Evolutionary conservation across 2,888 invertebrate species (phyloP).

Genomic region (Prosopocoilus inquinatus): DNA sequence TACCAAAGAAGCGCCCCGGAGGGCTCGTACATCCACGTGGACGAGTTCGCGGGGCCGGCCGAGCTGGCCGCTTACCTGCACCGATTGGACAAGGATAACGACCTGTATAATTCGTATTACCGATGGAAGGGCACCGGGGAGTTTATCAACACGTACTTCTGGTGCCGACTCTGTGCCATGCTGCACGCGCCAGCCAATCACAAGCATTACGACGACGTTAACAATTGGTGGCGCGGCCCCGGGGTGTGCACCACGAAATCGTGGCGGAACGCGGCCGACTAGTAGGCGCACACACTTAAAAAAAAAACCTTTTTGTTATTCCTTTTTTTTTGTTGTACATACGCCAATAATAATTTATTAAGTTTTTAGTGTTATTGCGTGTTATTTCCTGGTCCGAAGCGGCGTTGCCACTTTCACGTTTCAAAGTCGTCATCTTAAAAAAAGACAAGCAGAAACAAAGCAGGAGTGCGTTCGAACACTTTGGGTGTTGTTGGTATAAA

Average conservation of each 20-base stretch:
- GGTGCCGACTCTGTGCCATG: slow-evolving; percentile 87
- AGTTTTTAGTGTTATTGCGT: slow-evolving; percentile 23
- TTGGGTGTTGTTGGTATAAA: too few relatives aligned
- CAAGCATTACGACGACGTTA: slow-evolving; percentile 75
- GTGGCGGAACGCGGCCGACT: slow-evolving; percentile 11
- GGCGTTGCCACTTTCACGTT: too few relatives aligned
- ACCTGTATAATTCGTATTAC: slow-evolving; percentile 92
- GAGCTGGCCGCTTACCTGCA: slow-evolving; percentile 85
- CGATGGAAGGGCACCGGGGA: slow-evolving; percentile 89
- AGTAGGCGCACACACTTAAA: slow-evolving; percentile 12
- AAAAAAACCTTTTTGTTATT: slow-evolving; percentile 4
- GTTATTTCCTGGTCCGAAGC: neutral
- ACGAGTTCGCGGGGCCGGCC: slow-evolving; percentile 86
- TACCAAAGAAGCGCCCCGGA: slow-evolving; percentile 86
- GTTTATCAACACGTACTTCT: slow-evolving; percentile 94
- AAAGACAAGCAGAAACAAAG: too few relatives aligned
- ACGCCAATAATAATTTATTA: slow-evolving; percentile 28
- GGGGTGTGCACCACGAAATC: slow-evolving; percentile 62
- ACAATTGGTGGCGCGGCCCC: slow-evolving; percentile 89
- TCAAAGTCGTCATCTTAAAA: too few relatives aligned
- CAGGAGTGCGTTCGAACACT: too few relatives aligned
- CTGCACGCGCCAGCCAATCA: slow-evolving; percentile 63
- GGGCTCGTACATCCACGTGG: slow-evolving; percentile 92
- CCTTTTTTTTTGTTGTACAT: slow-evolving; percentile 18
- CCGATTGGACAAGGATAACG: slow-evolving; percentile 82